Evolutionary conservation across 2,888 invertebrate genomes (phyloP).

Genomic region (Lacanobia wlatinum): DNA sequence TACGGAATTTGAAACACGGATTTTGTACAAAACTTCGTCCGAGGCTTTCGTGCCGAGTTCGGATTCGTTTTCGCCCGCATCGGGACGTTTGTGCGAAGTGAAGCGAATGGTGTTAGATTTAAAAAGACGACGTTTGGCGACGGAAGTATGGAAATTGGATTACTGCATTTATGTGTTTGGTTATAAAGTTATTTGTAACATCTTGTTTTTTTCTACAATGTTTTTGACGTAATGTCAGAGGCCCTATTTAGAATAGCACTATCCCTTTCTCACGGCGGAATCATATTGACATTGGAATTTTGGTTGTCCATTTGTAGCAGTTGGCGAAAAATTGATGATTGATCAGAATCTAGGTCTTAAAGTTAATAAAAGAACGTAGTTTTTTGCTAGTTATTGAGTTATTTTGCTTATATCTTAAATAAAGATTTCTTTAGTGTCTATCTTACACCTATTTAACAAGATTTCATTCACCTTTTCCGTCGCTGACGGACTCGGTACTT

Average conservation of each 20-base stretch:
- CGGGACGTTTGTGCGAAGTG: slow-evolving; percentile 7
- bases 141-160: neutral
- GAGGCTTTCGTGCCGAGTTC: slow-evolving; percentile 34
- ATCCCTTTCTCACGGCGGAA: too few relatives aligned
- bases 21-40: slow-evolving; percentile 37
- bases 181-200: too few relatives aligned
- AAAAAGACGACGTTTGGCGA: slow-evolving; percentile 27
- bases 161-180: neutral
- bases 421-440: neutral
- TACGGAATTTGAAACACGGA: slow-evolving; percentile 55
- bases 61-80: slow-evolving; percentile 53
- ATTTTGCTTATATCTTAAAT: too few relatives aligned
- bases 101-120: slow-evolving; percentile 14
- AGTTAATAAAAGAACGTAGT: too few relatives aligned
- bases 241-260: too few relatives aligned
- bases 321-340: too few relatives aligned
- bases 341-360: too few relatives aligned
- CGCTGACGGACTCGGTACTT: neutral
- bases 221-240: too few relatives aligned
- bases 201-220: too few relatives aligned
- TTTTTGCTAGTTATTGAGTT: too few relatives aligned
- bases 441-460: neutral
- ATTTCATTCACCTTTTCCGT: neutral
- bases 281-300: too few relatives aligned
- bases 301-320: too few relatives aligned